These are phyloP conservation scores for Phoxinus phoxinus DNA, from an alignment of 2,113 vertebrate species.

Conservation along the genomic window DNA sequence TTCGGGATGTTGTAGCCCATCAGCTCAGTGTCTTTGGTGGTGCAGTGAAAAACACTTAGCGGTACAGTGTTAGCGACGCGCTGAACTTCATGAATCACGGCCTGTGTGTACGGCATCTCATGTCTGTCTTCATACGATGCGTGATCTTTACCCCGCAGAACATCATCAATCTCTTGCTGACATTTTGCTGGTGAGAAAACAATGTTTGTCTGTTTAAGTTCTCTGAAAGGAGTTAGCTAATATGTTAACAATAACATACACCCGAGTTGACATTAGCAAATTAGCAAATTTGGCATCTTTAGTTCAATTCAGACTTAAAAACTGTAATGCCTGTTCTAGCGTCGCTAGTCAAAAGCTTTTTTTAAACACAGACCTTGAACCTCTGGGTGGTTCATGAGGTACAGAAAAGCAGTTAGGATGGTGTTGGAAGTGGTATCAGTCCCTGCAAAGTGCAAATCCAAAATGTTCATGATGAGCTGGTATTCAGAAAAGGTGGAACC, in stretches of 20 bases:
- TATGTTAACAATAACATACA: neutral
- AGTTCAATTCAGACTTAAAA: neutral
- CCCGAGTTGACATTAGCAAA: neutral
- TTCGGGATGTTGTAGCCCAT: conserved; percentile 67
- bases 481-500: conserved; percentile 52
- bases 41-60: conserved; percentile 58
- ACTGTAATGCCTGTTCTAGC: neutral
- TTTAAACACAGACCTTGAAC: conserved; percentile 52
- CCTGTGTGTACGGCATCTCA: conserved; percentile 63
- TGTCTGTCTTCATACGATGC: conserved; percentile 62
- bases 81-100: conserved; percentile 66
- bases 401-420: conserved; percentile 55
- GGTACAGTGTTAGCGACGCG: conserved; percentile 59
- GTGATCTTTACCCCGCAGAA: conserved; percentile 47
- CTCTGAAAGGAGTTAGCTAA: neutral
- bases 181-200: conserved; percentile 47
- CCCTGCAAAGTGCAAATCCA: conserved; percentile 57
- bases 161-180: conserved; percentile 63
- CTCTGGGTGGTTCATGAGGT: conserved; percentile 57
- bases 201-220: neutral
- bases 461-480: conserved; percentile 37
- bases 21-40: conserved; percentile 64
- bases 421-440: conserved; percentile 66
- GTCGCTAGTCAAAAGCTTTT: neutral
- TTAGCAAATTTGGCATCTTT: neutral